Evolutionary conservation across 2,797 vertebrate species (phyloP).

Genomic region (Gastrophryne carolinensis): DNA sequence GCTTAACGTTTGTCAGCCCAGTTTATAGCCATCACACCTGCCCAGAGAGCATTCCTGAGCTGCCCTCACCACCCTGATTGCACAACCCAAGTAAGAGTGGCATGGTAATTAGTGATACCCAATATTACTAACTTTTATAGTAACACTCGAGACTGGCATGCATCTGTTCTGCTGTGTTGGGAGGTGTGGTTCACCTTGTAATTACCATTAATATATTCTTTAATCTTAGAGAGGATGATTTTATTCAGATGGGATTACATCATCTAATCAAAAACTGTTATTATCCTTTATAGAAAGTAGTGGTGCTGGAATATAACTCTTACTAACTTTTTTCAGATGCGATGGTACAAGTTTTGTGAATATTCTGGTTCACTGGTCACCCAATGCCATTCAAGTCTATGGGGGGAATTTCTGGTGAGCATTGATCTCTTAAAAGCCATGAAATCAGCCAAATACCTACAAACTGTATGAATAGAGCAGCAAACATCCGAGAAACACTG

Average conservation of each 20-base stretch:
- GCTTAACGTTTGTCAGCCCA: constrained; percentile 27
- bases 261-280: no score
- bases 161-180: neutral
- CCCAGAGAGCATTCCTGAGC: neutral
- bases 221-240: neutral
- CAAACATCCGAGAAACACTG: no score
- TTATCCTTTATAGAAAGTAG: no score
- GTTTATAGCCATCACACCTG: neutral
- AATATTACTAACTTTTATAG: constrained; percentile 16
- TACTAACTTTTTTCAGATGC: no score
- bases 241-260: neutral
- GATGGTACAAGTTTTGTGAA: no score
- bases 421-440: no score
- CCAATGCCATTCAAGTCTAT: no score
- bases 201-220: constrained; percentile 1
- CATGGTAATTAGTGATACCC: neutral
- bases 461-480: no score
- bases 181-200: neutral
- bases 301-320: no score
- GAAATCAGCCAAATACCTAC: no score
- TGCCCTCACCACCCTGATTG: neutral
- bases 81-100: neutral
- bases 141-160: neutral
- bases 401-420: no score
- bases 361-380: no score